Conservation (phyloP, 2,113 vertebrate species). For the Bombycilla garrulus region DNA sequence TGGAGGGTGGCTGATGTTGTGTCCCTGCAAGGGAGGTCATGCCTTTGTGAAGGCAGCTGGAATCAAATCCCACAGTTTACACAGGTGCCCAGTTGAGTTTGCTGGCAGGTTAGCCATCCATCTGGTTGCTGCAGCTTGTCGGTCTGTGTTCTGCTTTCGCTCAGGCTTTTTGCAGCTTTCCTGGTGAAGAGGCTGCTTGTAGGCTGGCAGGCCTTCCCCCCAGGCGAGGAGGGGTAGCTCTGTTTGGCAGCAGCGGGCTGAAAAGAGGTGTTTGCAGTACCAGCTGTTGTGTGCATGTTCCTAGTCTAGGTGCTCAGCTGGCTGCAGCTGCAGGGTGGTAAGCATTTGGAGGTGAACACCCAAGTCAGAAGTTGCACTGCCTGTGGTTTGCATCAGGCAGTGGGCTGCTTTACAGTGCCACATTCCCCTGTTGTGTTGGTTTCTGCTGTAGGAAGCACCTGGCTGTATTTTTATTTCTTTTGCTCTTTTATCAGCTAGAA, state of each 20-base stretch:
- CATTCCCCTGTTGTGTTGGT: not conserved
- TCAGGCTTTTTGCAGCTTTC: not conserved
- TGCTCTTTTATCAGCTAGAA: not conserved
- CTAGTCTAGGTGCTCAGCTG: not conserved
- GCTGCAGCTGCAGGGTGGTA: not conserved
- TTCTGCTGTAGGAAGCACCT: conserved; percentile 47
- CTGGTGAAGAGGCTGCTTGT: not conserved
- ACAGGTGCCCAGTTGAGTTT: not conserved
- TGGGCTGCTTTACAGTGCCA: not conserved
- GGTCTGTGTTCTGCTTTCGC: not conserved
- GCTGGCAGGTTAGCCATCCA: not conserved
- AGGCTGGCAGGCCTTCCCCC: not conserved
- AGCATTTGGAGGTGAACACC: not conserved
- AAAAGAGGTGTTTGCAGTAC: not conserved
- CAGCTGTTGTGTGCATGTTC: not conserved
- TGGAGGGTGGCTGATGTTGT: not conserved
- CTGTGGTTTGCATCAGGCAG: not conserved
- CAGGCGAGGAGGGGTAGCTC: not conserved
- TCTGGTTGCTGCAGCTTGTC: not conserved
- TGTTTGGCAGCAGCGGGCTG: not conserved
- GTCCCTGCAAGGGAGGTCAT: not conserved
- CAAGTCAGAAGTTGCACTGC: not conserved
- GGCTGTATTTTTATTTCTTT: conserved; percentile 8
- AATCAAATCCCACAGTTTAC: not conserved
- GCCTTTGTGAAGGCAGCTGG: not conserved